phyloP scores from a whole-genome alignment of 2,113 vertebrate species.

The Thinocorus orbignyianus region DNA sequence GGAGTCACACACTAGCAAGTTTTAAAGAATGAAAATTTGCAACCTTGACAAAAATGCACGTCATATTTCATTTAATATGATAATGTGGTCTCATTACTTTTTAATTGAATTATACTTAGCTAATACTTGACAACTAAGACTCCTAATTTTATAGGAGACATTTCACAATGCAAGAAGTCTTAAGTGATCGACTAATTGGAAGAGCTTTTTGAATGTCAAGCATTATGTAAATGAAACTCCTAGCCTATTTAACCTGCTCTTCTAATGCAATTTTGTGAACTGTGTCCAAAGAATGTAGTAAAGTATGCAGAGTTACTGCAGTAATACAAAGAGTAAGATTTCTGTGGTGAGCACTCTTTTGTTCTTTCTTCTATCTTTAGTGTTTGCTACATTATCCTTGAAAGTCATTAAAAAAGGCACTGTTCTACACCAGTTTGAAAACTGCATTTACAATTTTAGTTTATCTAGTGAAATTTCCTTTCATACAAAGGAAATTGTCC shows the following conservation, averaged over 20 bases:
- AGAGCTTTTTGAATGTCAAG: conserved; percentile 15
- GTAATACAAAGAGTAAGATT: not conserved
- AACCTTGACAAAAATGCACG: conserved; percentile 8
- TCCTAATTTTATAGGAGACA: not conserved
- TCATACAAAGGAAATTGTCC: not conserved
- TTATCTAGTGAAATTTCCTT: not conserved
- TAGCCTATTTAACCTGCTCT: conserved; percentile 14
- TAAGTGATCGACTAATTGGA: not conserved
- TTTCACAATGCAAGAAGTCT: conserved; percentile 18
- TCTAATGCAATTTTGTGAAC: conserved; percentile 25
- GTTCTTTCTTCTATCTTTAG: not conserved
- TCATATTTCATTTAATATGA: conserved; percentile 46
- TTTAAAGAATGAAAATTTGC: not conserved
- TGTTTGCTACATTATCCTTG: not conserved
- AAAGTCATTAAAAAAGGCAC: not conserved
- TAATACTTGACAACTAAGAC: conserved; percentile 33
- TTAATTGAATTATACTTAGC: conserved; percentile 49
- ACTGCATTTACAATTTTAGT: not conserved
- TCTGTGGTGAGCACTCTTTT: not conserved
- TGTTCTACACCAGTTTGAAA: not conserved
- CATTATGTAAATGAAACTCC: conserved; percentile 34
- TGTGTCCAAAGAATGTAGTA: not conserved
- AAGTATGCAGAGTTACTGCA: not conserved
- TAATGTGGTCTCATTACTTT: conserved; percentile 59
- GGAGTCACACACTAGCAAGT: not conserved